A percentile compares a stretch with the other conserved stretches of the same genome.
Evolutionary conservation across 2,797 vertebrate species (phyloP).

Genomic region (Adelosebastes latens): DNA sequence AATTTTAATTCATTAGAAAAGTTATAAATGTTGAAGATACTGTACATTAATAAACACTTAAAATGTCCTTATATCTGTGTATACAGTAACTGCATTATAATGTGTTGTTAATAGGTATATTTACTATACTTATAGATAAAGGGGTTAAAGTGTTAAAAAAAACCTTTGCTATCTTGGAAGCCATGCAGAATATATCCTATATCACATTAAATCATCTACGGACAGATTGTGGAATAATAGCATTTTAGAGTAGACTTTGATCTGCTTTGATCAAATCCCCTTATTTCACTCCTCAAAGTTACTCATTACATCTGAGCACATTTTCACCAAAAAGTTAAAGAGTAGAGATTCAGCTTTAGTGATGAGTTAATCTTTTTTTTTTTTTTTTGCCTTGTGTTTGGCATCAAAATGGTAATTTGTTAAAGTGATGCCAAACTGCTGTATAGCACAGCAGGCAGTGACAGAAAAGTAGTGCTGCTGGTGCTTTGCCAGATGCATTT

Average conservation of each 20-base stretch:
- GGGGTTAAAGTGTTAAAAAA: not conserved
- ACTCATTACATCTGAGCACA: not conserved
- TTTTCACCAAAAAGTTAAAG: not conserved
- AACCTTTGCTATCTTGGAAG: not conserved
- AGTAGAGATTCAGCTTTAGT: not conserved
- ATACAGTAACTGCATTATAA: not conserved
- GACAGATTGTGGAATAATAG: not conserved
- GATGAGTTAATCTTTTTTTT: not conserved
- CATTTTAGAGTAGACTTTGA: not conserved
- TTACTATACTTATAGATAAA: not conserved
- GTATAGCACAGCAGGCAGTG: constrained; percentile 2
- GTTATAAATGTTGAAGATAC: not conserved
- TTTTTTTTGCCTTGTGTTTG: not conserved
- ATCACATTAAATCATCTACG: not conserved
- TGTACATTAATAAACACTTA: not conserved
- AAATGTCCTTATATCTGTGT: not conserved
- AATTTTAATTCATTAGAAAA: not conserved
- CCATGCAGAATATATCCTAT: not conserved
- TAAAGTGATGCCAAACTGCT: not conserved
- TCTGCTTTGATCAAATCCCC: not conserved
- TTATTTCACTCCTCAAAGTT: not conserved
- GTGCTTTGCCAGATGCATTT: constrained; percentile 16
- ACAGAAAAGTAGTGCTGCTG: constrained; percentile 2
- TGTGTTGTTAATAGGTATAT: not conserved
- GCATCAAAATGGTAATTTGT: constrained; percentile 3